A percentile compares a stretch with the other conserved stretches of the same genome.
phyloP scores from a whole-genome alignment of 2,113 vertebrate genomes.

The Neolamprologus modestus region DNA sequence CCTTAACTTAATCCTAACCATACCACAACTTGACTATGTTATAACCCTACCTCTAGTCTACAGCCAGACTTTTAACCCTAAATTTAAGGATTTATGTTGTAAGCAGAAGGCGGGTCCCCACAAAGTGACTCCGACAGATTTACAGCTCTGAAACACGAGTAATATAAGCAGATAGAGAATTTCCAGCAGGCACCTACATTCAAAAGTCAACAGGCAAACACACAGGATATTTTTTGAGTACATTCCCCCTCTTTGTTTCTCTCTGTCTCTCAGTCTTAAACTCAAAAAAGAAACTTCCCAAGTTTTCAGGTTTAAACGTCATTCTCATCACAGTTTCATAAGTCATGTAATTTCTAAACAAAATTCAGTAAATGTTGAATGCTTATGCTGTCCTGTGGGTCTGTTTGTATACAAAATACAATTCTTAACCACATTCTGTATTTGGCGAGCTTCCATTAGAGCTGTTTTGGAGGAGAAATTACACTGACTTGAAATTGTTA shows the following conservation, averaged over 20 bases:
- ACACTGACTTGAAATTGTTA: background rate
- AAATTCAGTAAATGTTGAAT: background rate
- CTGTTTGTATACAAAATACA: background rate
- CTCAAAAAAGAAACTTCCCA: background rate
- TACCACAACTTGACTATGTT: background rate
- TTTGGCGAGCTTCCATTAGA: background rate
- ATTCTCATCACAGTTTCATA: background rate
- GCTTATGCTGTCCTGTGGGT: background rate
- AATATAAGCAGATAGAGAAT: background rate
- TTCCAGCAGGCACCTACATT: background rate
- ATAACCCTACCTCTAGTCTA: background rate
- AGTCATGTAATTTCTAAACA: background rate
- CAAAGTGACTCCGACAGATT: background rate
- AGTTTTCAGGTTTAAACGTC: background rate
- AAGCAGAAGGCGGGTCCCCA: background rate
- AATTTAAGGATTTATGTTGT: background rate
- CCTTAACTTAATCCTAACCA: background rate
- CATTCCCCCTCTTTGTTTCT: background rate
- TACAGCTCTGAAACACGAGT: background rate
- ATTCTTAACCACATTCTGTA: background rate
- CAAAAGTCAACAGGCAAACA: background rate
- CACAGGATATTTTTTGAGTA: background rate
- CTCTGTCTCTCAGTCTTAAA: background rate
- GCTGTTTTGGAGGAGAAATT: background rate
- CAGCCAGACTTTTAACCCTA: background rate